A percentile compares a stretch with the other conserved stretches of the same genome.
These are phyloP conservation scores for Valencia hispanica DNA, from an alignment of 2,797 vertebrate species.

Conservation along the genomic window DNA sequence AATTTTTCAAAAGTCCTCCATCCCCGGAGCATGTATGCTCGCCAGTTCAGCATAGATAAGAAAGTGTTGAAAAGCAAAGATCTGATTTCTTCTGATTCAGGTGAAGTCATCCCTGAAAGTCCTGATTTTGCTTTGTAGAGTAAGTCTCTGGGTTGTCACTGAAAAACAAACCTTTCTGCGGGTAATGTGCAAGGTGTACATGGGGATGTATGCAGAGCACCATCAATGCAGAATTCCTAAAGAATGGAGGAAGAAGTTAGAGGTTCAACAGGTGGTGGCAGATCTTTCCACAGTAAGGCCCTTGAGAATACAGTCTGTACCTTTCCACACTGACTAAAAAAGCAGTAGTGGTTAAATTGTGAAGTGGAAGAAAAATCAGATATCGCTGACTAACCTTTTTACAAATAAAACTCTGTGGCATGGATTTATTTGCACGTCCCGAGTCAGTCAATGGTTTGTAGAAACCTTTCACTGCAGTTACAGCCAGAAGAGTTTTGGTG, in stretches of 20 bases:
- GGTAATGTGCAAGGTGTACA: neutral
- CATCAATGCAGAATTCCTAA: constrained; percentile 5
- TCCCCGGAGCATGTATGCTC: constrained; percentile 19
- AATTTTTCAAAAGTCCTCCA: neutral
- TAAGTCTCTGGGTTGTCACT: neutral
- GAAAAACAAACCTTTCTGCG: neutral
- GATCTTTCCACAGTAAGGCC: neutral
- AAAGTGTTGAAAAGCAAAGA: neutral
- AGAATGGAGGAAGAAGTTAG: constrained; percentile 33
- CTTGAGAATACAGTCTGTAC: neutral
- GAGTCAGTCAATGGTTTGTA: neutral
- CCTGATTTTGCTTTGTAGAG: neutral
- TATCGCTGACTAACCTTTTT: neutral
- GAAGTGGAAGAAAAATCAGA: neutral
- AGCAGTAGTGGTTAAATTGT: neutral
- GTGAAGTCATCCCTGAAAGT: neutral
- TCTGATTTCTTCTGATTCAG: neutral
- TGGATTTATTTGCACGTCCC: neutral
- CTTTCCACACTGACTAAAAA: no score
- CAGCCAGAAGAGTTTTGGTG: constrained; percentile 32
- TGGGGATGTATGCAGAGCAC: neutral
- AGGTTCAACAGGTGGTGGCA: constrained; percentile 50
- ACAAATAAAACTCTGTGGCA: neutral
- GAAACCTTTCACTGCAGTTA: neutral
- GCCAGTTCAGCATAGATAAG: neutral